These are phyloP conservation scores for Lamprologus tigripictilis DNA, from an alignment of 2,113 vertebrate genomes.

Conservation along the genomic window DNA sequence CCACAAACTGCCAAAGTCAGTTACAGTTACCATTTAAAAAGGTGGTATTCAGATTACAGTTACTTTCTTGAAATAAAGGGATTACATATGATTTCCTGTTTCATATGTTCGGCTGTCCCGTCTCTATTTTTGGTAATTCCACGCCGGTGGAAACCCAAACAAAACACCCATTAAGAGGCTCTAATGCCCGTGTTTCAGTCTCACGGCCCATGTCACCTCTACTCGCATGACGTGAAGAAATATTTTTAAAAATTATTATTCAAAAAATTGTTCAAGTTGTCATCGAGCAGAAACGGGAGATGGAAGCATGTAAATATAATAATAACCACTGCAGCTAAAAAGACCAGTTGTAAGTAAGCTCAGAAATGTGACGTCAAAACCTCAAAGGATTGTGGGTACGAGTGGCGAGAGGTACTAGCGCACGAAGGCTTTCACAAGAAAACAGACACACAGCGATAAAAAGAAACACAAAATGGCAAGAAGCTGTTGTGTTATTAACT, in stretches of 20 bases:
- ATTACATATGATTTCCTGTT: not conserved
- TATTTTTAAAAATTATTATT: not conserved
- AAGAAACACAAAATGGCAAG: accelerated
- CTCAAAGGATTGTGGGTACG: not conserved
- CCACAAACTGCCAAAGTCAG: not conserved
- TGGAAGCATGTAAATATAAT: not conserved
- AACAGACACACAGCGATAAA: not conserved
- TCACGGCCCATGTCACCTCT: not conserved
- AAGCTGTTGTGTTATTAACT: too few relatives aligned
- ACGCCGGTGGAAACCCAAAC: not conserved
- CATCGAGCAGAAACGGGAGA: not conserved
- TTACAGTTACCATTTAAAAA: not conserved
- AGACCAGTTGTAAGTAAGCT: not conserved
- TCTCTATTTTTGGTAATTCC: not conserved
- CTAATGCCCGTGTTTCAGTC: not conserved
- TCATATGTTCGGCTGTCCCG: not conserved
- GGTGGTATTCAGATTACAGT: not conserved
- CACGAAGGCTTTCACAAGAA: not conserved
- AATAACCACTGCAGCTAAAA: not conserved
- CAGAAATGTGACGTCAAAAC: not conserved
- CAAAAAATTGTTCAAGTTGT: not conserved
- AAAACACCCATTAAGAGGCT: not conserved
- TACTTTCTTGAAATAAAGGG: not conserved
- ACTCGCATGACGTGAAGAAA: not conserved
- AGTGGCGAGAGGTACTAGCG: accelerated